Conservation (phyloP, 1,140 invertebrate genomes). For the Pachypsylla venusta region DNA sequence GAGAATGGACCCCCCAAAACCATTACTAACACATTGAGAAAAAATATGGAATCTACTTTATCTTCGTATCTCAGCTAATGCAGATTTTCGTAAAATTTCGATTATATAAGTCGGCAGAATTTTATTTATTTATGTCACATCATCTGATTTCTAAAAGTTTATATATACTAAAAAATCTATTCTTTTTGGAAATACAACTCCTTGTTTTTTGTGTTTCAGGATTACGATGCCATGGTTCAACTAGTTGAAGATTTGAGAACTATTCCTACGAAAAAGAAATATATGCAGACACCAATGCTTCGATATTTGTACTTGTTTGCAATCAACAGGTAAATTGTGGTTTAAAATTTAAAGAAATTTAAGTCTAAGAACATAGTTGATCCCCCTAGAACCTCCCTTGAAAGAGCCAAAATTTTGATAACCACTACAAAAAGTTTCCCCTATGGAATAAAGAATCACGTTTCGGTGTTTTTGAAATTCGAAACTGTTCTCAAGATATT, state of each 20-base stretch:
- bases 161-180: too few relatives aligned
- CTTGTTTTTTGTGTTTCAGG: conserved; percentile 36
- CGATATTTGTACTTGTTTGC: conserved; percentile 93
- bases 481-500: too few relatives aligned
- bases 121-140: too few relatives aligned
- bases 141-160: too few relatives aligned
- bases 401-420: neutral
- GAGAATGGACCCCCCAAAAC: too few relatives aligned
- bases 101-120: too few relatives aligned
- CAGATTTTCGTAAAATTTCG: too few relatives aligned
- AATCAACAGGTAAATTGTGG: conserved; percentile 59
- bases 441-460: neutral
- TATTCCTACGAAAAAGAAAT: conserved; percentile 77
- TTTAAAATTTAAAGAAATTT: too few relatives aligned
- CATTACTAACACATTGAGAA: too few relatives aligned
- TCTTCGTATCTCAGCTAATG: too few relatives aligned
- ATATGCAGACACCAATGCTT: conserved; percentile 78
- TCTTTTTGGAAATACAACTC: too few relatives aligned
- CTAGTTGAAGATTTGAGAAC: conserved; percentile 88
- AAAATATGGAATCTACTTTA: too few relatives aligned
- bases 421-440: neutral
- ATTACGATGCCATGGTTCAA: conserved; percentile 96
- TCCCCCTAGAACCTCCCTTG: neutral
- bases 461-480: neutral
- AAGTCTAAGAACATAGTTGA: conserved; percentile 7